Evolutionary conservation across 1,140 invertebrate genomes (phyloP), one percentile per base, ranked within the genome.

Genomic region (Adelges cooleyi): DNA sequence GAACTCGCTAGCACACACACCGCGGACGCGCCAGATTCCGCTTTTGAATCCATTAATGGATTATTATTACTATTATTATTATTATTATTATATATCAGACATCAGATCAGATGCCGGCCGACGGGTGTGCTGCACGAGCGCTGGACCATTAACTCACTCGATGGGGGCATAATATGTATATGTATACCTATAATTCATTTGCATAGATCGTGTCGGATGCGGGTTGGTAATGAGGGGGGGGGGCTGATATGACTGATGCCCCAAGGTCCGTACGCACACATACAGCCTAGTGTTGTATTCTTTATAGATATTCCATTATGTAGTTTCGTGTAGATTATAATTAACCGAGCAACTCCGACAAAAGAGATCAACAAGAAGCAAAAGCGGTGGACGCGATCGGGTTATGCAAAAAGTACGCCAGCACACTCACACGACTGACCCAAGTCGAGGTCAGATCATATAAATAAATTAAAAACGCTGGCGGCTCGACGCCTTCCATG

Each of bases 211-310:
- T 46, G 54, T 44, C 54, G 40, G 38, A 59, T 8, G 54, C 23
- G 27, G 25, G n/a, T n/a, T n/a, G n/a, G n/a, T n/a, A n/a, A n/a
- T n/a, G n/a, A n/a, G 50, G 49, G 48, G 48, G 48, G 8, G 48
- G 49, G 51, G 51, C n/a, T n/a, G n/a, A 38, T 53, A 56, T 42
- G 54, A 59, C 54, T 44, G 54, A 59, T 44, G 54, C 54, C 54
- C 52, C 36, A 59, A 59, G 54, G 54, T 42, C 54, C 38, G 38
- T 17, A 33, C 9, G 33, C 40, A 17, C 29, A 33, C 11, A 33
- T 33, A 11, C 29, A 6, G 5, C 11, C 11, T 6, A 33, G 29
- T 33, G 29, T 33, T 33, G n/a, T n/a, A n/a, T n/a, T 11, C 11
- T 33, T 6, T 33, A 33, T 11, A 33, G 29, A 33, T 33, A 33